Conservation (phyloP, 2,113 vertebrate genomes). For the Podarcis raffonei region DNA sequence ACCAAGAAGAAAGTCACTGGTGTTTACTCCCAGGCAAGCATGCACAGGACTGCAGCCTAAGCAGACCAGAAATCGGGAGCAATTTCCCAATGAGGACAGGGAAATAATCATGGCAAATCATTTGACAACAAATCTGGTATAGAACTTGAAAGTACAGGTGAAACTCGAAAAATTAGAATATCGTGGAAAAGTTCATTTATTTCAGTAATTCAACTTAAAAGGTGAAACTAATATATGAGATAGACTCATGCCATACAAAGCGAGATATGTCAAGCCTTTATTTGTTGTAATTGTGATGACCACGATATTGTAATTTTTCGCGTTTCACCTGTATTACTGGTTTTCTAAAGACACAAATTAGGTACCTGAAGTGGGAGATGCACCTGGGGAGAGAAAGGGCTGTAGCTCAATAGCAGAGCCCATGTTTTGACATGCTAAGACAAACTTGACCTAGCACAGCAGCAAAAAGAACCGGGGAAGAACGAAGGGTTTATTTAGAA, state of each 20-base stretch:
- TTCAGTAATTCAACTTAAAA: no score
- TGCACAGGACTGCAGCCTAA: neutral
- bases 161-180: no score
- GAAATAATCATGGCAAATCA: neutral
- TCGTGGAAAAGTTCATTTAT: no score
- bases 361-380: neutral
- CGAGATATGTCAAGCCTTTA: no score
- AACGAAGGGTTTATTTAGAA: no score
- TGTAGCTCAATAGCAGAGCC: neutral
- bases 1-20: neutral
- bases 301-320: no score
- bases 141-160: neutral
- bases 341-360: conserved; percentile 8
- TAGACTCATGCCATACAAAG: no score
- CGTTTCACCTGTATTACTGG: neutral
- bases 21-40: neutral
- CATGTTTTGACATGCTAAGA: no score
- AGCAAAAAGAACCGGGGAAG: no score
- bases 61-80: neutral
- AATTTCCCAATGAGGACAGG: neutral
- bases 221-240: no score
- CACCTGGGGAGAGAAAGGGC: neutral
- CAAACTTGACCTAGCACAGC: no score
- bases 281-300: no score
- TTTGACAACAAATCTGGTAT: neutral